Evolutionary conservation across 2,797 vertebrate genomes (phyloP).

Genomic region (Cercopithecus diana): DNA sequence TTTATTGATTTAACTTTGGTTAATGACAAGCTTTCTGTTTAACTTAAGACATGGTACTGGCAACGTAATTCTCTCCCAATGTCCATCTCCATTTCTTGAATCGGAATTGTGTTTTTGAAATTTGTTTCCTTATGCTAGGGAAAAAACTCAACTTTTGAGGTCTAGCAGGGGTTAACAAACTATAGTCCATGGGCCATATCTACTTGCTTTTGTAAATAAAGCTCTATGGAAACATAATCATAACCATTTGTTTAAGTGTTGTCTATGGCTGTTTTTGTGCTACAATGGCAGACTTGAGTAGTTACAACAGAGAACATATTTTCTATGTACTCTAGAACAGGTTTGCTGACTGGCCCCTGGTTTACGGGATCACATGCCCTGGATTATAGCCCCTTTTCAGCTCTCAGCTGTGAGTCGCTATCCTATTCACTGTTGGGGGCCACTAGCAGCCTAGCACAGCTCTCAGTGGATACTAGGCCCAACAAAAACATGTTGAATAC

Average conservation of each 20-base stretch:
- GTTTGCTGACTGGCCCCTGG: not conserved
- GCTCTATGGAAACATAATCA: not conserved
- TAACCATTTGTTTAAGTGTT: not conserved
- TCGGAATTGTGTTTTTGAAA: not conserved
- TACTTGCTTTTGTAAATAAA: not conserved
- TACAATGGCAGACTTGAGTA: not conserved
- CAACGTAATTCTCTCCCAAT: not conserved
- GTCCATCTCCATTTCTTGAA: not conserved
- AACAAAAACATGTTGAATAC: not conserved
- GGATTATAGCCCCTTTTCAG: not conserved
- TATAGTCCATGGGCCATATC: accelerated
- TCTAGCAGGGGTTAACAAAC: not conserved
- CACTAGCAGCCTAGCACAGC: not conserved
- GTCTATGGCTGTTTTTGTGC: not conserved
- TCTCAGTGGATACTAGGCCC: not conserved
- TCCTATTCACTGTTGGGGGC: not conserved
- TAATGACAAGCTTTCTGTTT: not conserved
- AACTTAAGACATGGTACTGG: not conserved
- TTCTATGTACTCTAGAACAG: not conserved
- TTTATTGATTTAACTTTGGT: not conserved
- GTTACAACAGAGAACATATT: not conserved
- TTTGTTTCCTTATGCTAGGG: not conserved
- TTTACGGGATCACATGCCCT: not conserved
- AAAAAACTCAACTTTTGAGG: not conserved
- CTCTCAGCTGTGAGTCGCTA: not conserved